Evolutionary conservation across 2,113 vertebrate genomes (phyloP), one percentile per base, ranked within the genome.

Genomic region (Neodon shergylaensis): DNA sequence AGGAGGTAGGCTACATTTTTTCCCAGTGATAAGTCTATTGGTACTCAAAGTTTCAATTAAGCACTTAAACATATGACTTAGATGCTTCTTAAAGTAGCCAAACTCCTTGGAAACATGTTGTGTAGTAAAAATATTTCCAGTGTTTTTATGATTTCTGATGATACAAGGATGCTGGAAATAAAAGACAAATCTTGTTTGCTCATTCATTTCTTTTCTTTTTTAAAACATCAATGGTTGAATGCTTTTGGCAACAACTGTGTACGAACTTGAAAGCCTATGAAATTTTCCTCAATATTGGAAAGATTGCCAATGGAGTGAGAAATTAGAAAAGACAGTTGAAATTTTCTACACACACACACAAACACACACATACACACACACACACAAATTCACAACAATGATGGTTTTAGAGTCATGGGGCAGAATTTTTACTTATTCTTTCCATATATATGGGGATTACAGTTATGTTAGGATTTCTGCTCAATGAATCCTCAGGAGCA

Each of bases 271-370:
- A 95, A 93, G 42, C 42, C 68, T 95, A 83, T 93, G 47, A 96
- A 96, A 74, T 74, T 78, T 94, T 90, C 4, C 16, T 61, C 74
- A 90, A 83, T 74, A 90, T 88, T 88, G 78, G 85, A 96, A 95
- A 95, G 68, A 93, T 70, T 96, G 77, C 31, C 77, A 96, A 65
- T 77, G 74, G 61, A 96, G 82, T 96, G 78, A 97, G 54, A 96
- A 97, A 96, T 93, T 94, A 88, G 73, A 96, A 94, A 96, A 97
- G 68, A 3, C 49, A 73, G n/a, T 77, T 94, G 89, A 65, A 8
- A 47, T 85, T 92, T 92, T 49, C 70, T 70, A 92, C 33, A 92
- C 26, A 92, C 26, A 81, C n/a, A 26, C 1, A 49, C 0, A 44
- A n/a, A n/a, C n/a, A n/a, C 82, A 85, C 70, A 74, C 54, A 31